Evolutionary conservation across 2,888 invertebrate genomes (phyloP), one percentile per base, ranked within the genome.

Genomic region (Dione juno): DNA sequence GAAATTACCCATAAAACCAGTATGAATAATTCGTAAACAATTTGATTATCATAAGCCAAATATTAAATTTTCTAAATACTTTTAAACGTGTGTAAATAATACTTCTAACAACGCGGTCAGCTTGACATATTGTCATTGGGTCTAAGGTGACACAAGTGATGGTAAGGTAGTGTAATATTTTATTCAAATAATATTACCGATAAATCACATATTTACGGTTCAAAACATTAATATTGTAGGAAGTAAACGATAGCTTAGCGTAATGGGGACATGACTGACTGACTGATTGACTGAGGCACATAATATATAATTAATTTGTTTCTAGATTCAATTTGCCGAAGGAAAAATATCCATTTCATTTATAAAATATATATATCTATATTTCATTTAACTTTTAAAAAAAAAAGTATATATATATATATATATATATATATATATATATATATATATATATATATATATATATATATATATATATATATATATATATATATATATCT

Each of bases 101-200:
- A 59, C 28, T 45, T 35, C 19, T 40, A 50, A 13, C 13, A 50
- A 64, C 16, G 64, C 50, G 64, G 64, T 64, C 50, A 64, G 9
- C 35, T 8, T 61, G 41, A 67, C 52, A 53, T 61, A 67, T 61
- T 41, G 16, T n/a, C 16, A 41, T 13, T 21, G 41, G 67, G 67
- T 67, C 52, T 41, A 41, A 67, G 61, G 61, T 67, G 67, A 67
- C 37, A 50, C 8, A 61, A 28, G 19, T 40, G 41, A 52, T 52
- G n/a, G 28, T 50, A 14, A 50, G 21, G 67, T 5, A 37, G 14
- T 50, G 35, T 50, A n/a, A 19, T 50, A 50, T 50, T 64, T 50
- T 37, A 50, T 63, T 63, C 35, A 35, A 50, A 19, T 37, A n/a
- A 19, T 37, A 64, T 48, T 35, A 63, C 35, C 48, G 48, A 48